phyloP scores from a whole-genome alignment of 2,113 vertebrate genomes.

The Barbus barbus region DNA sequence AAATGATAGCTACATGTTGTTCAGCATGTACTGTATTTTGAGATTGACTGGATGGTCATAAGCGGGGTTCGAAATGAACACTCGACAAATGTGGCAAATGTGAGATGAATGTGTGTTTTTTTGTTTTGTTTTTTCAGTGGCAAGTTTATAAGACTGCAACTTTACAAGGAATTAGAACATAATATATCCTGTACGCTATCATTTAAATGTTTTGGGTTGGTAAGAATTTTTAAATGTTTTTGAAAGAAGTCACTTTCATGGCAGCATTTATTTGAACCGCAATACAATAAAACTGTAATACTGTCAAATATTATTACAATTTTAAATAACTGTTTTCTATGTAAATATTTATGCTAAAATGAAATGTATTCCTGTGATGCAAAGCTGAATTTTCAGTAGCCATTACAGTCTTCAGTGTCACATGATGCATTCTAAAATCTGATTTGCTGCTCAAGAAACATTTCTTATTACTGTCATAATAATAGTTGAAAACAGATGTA shows the following conservation, averaged over 20 bases:
- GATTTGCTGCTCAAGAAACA: too few relatives aligned
- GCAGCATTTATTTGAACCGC: background rate
- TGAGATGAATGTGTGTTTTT: background rate
- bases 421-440: too few relatives aligned
- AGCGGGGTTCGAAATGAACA: background rate
- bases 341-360: too few relatives aligned
- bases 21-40: background rate
- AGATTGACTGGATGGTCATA: background rate
- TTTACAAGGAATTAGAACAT: background rate
- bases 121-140: too few relatives aligned
- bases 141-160: background rate
- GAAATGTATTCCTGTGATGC: too few relatives aligned
- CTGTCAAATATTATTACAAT: background rate
- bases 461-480: too few relatives aligned
- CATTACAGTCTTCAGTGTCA: too few relatives aligned
- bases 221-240: background rate
- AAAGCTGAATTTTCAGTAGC: too few relatives aligned
- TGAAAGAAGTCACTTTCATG: background rate
- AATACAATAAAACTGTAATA: background rate
- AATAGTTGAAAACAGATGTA: too few relatives aligned
- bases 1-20: conserved; percentile 20
- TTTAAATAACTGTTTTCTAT: too few relatives aligned
- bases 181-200: background rate
- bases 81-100: background rate
- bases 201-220: background rate